Base-by-base conservation (phyloP, 2,113 vertebrate species). In the Mirza zaza region DNA sequence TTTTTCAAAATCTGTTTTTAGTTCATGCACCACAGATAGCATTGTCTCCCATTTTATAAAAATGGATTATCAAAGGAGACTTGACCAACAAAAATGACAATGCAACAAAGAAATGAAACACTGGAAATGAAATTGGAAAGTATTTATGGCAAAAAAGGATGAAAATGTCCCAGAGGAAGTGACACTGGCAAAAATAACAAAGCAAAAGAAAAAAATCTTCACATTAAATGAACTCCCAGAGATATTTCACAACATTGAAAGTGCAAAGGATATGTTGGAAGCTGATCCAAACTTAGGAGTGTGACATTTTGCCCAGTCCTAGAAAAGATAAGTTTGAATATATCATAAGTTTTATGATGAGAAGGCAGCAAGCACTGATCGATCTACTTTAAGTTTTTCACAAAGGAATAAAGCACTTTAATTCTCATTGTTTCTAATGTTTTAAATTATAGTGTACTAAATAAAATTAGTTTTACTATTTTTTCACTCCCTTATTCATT, bases 1-100 rank as follows among this genome's bases (percentile, higher is more conserved):
- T 91, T 11, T 90, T 93, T 71, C 67, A 65, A 75, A 82, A 93
- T 67, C 39, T 91, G 27, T 63, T 87, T 48, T 92, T 57, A 87
- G 18, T 96, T 87, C n/a, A 70, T 13, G 18, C 59, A 70, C 20
- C 59, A 70, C 20, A 88, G 67, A 18, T 67, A 93, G 42, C 21
- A 65, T 25, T 79, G 5, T 82, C 39, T 87, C 45, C 8, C 32
- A 61, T 85, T 79, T 83, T 96, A 94, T 23, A 79, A 90, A 94
- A 96, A 61, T 73, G 17, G 27, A 23, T 67, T 45, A 67, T 83
- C 25, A 45, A 39, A 77, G 79, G 61, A 75, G 39, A 67, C 12
- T 55, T 61, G 21, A n/a, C 84, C 45, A 88, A 80, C 34, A 71
- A 68, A 89, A 68, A 81, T 91, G 23, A 83, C 93, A 50, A 32